Evolutionary conservation across 2,113 vertebrate genomes (phyloP).

Genomic region (Tragelaphus imberbis): DNA sequence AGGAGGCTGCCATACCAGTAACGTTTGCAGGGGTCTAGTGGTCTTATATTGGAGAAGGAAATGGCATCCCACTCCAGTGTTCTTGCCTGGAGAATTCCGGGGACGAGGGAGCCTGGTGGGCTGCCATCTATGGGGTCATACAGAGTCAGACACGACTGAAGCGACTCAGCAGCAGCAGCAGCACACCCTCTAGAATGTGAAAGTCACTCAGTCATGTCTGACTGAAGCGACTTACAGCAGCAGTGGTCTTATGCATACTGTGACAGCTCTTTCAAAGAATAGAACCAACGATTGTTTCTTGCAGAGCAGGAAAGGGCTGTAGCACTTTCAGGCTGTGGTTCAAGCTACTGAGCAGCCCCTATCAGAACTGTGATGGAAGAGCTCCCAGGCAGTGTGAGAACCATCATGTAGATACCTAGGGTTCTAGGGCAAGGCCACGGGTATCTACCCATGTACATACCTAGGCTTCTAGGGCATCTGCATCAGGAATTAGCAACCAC

Average conservation of each 20-base stretch:
- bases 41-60: neutral
- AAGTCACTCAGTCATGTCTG: too few species aligned
- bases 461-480: neutral
- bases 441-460: neutral
- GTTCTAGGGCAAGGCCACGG: too few species aligned
- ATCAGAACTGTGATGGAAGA: neutral
- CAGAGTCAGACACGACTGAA: too few species aligned
- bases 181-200: too few species aligned
- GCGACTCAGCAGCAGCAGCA: too few species aligned
- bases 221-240: too few species aligned
- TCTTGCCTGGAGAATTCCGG: too few species aligned
- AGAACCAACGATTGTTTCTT: neutral
- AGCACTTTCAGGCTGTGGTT: neutral
- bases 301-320: neutral
- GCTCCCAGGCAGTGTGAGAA: neutral
- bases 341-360: neutral
- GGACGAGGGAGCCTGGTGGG: too few species aligned
- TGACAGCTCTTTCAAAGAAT: neutral
- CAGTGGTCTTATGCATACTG: neutral
- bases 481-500: neutral
- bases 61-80: too few species aligned
- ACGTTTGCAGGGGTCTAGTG: neutral
- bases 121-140: accelerated
- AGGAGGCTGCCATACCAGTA: too few species aligned
- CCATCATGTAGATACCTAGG: neutral